Evolutionary conservation across 2,113 vertebrate species (phyloP).

Genomic region (Psettodes erumei): DNA sequence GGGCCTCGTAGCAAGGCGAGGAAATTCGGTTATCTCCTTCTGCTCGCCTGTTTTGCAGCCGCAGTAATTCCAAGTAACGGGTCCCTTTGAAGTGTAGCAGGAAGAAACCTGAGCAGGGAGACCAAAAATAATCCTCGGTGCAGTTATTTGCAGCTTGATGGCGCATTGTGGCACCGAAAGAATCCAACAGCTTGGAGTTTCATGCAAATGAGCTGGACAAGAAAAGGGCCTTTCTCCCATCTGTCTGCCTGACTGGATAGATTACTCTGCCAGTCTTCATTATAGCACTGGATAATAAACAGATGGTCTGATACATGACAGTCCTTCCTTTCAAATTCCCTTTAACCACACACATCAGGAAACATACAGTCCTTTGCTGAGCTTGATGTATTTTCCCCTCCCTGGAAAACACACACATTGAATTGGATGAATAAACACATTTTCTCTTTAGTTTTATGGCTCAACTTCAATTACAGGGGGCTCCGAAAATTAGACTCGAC

Average conservation of each 20-base stretch:
- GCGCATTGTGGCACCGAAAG: constrained; percentile 42
- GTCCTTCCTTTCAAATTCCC: constrained; percentile 23
- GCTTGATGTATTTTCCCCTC: constrained; percentile 16
- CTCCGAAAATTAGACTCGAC: constrained; percentile 49
- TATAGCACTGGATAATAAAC: constrained; percentile 40
- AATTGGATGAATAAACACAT: constrained; percentile 50
- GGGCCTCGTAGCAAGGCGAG: constrained; percentile 47
- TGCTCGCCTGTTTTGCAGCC: constrained; percentile 56
- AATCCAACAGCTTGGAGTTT: constrained; percentile 39
- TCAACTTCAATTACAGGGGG: constrained; percentile 27
- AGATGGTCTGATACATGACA: constrained; percentile 35
- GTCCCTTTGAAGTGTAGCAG: constrained; percentile 63
- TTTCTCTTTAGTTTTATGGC: constrained; percentile 52
- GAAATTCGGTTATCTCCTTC: constrained; percentile 62
- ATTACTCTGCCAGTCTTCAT: constrained; percentile 27
- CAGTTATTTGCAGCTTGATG: constrained; percentile 49
- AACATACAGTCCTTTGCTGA: constrained; percentile 13
- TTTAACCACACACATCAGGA: constrained; percentile 28
- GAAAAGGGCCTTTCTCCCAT: constrained; percentile 9
- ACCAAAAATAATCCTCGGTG: constrained; percentile 49
- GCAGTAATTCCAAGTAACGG: constrained; percentile 50
- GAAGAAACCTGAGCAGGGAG: constrained; percentile 56
- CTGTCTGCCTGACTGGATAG: constrained; percentile 31
- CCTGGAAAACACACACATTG: not conserved
- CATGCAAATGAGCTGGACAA: constrained; percentile 45